phyloP scores from a whole-genome alignment of 64 coral and sea anemone species.

The Platygyra sinensis region DNA sequence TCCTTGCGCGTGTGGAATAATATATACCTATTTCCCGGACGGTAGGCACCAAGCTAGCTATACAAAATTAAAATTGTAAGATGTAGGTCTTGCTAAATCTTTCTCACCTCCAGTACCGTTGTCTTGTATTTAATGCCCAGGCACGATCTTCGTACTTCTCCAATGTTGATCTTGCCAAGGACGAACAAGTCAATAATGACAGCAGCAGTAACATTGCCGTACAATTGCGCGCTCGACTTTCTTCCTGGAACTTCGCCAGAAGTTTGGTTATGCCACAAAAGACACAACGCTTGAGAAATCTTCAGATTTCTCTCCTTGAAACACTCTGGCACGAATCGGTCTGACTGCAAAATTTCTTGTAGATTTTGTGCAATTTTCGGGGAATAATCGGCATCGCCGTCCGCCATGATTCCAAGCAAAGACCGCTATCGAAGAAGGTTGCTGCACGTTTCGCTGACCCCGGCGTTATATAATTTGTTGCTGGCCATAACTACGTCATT shows the following conservation, averaged over 20 bases:
- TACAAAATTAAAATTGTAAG: too few relatives aligned
- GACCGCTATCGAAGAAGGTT: neutral
- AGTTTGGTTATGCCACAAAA: constrained; percentile 66
- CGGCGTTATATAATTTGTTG: neutral
- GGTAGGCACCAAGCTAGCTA: too few relatives aligned
- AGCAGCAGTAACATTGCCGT: constrained; percentile 32
- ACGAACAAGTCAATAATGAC: constrained; percentile 52
- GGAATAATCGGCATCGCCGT: constrained; percentile 50
- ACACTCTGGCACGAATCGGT: constrained; percentile 55
- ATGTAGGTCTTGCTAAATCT: neutral
- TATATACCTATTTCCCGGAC: too few relatives aligned
- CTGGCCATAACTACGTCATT: neutral
- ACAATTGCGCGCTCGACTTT: constrained; percentile 25
- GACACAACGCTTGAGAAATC: constrained; percentile 78
- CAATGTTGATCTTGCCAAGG: constrained; percentile 61
- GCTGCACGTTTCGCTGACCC: neutral
- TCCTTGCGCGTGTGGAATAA: too few relatives aligned
- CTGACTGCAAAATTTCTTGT: constrained; percentile 56
- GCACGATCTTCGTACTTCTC: constrained; percentile 44
- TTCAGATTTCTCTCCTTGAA: constrained; percentile 57
- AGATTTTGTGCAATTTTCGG: constrained; percentile 55
- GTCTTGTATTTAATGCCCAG: constrained; percentile 51
- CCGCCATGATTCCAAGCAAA: constrained; percentile 25
- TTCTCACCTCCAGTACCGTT: constrained; percentile 59
- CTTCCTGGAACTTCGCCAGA: constrained; percentile 61